phyloP scores from a whole-genome alignment of 2,797 vertebrate genomes.

The Gastrophryne carolinensis region DNA sequence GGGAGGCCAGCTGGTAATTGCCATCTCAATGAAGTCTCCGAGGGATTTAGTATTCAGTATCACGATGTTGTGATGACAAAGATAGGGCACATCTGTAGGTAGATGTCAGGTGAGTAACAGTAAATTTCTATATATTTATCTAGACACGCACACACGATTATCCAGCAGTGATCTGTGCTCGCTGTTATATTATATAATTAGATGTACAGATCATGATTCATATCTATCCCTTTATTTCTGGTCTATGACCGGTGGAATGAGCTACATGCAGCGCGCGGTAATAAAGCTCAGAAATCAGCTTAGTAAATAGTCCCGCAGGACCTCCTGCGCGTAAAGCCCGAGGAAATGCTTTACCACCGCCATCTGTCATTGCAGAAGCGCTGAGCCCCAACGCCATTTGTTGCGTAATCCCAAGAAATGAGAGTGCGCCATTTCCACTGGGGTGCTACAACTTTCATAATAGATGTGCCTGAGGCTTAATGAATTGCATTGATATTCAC shows the following conservation, averaged over 20 bases:
- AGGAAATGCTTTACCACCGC: conserved; percentile 25
- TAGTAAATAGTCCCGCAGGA: conserved; percentile 21
- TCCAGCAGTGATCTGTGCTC: too few species aligned
- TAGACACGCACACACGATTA: too few species aligned
- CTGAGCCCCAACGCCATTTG: conserved; percentile 5
- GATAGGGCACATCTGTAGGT: too few species aligned
- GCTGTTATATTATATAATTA: too few species aligned
- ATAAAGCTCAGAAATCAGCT: conserved; percentile 9
- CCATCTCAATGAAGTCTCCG: too few species aligned
- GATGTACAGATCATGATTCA: too few species aligned
- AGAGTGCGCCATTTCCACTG: not conserved
- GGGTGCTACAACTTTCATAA: conserved; percentile 24
- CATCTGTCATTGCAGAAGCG: conserved; percentile 30
- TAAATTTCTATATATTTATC: too few species aligned
- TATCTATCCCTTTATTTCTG: too few species aligned
- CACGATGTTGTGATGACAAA: too few species aligned
- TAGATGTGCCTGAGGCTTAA: conserved; percentile 21
- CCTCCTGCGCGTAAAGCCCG: conserved; percentile 20
- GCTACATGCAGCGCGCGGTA: not conserved
- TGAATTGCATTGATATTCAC: conserved; percentile 18
- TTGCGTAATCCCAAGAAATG: conserved; percentile 15
- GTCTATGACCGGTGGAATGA: not conserved
- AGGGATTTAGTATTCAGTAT: too few species aligned
- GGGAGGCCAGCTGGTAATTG: too few species aligned
- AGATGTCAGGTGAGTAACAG: too few species aligned